Base-by-base conservation (phyloP, 1,140 invertebrate genomes). In the Sycobia sp. region DNA sequence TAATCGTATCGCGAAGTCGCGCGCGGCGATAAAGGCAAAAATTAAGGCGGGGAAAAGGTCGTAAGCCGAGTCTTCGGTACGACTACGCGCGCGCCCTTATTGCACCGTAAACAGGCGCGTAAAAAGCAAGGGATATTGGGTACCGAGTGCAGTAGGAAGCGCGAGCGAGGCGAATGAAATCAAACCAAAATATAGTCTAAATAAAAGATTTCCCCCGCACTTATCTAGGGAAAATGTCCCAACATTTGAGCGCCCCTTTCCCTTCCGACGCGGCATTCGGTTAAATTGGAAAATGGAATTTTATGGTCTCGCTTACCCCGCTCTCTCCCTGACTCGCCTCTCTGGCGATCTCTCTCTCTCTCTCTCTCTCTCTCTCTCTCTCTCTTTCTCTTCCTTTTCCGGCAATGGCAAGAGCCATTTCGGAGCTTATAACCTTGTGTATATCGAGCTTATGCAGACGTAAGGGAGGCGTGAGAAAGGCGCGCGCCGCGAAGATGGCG, bases 241-340 rank as follows among this genome's bases (percentile, higher is more conserved):
- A 10, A 36, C 38, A 41, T 51, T 41, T 23, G 29, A 32, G 41
- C 32, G n/a, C n/a, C n/a, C n/a, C n/a, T n/a, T n/a, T n/a, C n/a
- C n/a, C n/a, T n/a, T n/a, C n/a, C n/a, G n/a, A n/a, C n/a, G n/a
- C 14, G 46, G 51, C 54, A 51, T 51, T 57, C 54, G 54, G 46
- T 41, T 57, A 57, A 57, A 63, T 63, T 63, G 61, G 61, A 56
- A 63, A 63, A 57, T 57, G 61, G 20, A 57, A 63, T 57, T 63
- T 57, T 57, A 56, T 14, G 36, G 54, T 9, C 23, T 36, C 39
- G n/a, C n/a, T n/a, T n/a, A n/a, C n/a, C n/a, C n/a, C n/a, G n/a
- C n/a, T n/a, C n/a, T n/a, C n/a, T n/a, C n/a, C n/a, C n/a, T n/a
- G n/a, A n/a, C n/a, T n/a, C n/a, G n/a, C n/a, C n/a, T n/a, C n/a